Evolutionary conservation across 2,888 invertebrate genomes (phyloP).

Genomic region (Pimpla rufipes): DNA sequence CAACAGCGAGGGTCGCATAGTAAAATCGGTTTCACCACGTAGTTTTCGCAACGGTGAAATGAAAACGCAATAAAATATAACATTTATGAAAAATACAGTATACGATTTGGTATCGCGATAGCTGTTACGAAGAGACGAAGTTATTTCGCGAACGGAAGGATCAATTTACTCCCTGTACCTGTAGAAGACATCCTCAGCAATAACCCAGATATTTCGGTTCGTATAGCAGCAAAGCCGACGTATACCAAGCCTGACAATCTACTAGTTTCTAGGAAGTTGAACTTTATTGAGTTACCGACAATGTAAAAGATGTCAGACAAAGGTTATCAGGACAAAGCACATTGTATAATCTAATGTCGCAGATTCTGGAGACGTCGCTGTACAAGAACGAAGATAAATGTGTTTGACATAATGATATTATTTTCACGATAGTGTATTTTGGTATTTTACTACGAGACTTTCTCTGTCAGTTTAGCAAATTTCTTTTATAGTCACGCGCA

Average conservation of each 20-base stretch:
- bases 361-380: background rate
- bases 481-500: too few species aligned
- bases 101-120: background rate
- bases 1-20: background rate
- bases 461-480: too few species aligned
- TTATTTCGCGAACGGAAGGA: background rate
- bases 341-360: conserved; percentile 1
- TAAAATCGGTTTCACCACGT: background rate
- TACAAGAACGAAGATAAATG: background rate
- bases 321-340: conserved; percentile 17
- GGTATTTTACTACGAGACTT: background rate
- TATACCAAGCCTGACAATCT: conserved; percentile 12
- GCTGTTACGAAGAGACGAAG: background rate
- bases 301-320: conserved; percentile 4
- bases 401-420: background rate
- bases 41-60: background rate
- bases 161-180: background rate
- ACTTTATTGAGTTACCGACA: conserved; percentile 16
- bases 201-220: background rate
- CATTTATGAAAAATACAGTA: background rate
- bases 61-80: background rate
- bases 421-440: background rate
- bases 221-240: background rate
- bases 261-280: background rate
- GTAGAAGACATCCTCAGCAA: background rate